A percentile compares a stretch with the other conserved stretches of the same genome.
phyloP scores from a whole-genome alignment of 2,113 vertebrate genomes.

The Neoarius graeffei region DNA sequence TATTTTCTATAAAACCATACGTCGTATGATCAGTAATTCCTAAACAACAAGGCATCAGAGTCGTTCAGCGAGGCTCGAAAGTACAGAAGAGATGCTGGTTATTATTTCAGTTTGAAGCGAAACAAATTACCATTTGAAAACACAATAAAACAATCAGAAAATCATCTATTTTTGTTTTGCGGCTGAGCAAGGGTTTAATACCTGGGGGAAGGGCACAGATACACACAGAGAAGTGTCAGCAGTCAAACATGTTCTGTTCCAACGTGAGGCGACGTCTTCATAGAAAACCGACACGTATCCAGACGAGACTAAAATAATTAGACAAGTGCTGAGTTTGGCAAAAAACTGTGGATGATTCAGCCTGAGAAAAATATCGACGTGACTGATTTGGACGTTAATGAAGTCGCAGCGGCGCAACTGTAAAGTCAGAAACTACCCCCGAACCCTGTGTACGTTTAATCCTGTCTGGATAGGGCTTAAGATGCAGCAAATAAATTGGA shows the following conservation, averaged over 20 bases:
- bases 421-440: background rate
- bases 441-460: background rate
- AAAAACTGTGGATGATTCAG: background rate
- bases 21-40: too few species aligned
- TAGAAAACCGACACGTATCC: background rate
- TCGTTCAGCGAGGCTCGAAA: too few species aligned
- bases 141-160: background rate
- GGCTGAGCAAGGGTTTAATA: background rate
- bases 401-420: background rate
- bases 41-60: too few species aligned
- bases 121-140: background rate
- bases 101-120: too few species aligned
- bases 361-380: background rate
- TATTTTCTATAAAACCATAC: too few species aligned
- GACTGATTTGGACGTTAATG: background rate
- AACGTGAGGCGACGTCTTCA: background rate
- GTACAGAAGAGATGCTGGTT: too few species aligned
- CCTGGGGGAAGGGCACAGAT: background rate
- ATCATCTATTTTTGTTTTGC: background rate
- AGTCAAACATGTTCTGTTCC: background rate
- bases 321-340: background rate
- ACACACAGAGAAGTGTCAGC: background rate
- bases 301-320: background rate
- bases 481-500: background rate
- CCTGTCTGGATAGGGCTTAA: background rate